Base-by-base conservation (phyloP, 2,113 vertebrate genomes). In the Microtus richardsoni region DNA sequence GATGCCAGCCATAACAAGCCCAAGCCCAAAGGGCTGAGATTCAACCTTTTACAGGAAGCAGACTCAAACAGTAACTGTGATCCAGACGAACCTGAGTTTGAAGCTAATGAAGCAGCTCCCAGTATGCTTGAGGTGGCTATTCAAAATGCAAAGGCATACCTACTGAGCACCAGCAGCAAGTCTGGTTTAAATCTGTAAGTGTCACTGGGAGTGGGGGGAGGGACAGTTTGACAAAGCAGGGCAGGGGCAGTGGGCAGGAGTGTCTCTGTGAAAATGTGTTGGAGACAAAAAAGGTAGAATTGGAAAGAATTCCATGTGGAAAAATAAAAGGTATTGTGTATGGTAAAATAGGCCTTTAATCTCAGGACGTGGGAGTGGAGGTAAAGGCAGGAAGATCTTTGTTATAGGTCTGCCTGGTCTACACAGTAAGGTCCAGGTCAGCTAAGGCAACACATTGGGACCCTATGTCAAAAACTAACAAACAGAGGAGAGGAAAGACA, bases 131-230 rank as follows among this genome's bases (percentile, higher is more conserved):
- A 98, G 3, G 97, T 98, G 11, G 95, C 97, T 16, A 19, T 91
- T 3, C 96, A 97, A 11, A 98, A 98, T 28, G 98, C 99, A 13
- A 99, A 99, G 91, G 98, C 99, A 26, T 99, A 98, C 86, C 94
- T 99, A 80, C 91, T 98, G 91, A 97, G 90, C 98, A 97, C 98
- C 97, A 98, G 98, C 97, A 96, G 98, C 33, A 95, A 96, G 60
- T 99, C 98, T 22, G 99, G 99, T 94, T 92, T 99, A 60, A 99
- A 99, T 90, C 94, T 99, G 99, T 99, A 96, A 99, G 99, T 99
- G 64, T 75, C 22, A 2, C n/a, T 33, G 30, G 30, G 33, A 9
- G 11, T 4, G 7, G 52, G 13, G 30, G 21, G 11, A n/a, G 13
- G 60, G 12, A 14, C 3, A 58, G 21, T 2, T 58, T 82, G 30